Evolutionary conservation across 2,888 invertebrate species (phyloP).

Genomic region (Tipula unca): DNA sequence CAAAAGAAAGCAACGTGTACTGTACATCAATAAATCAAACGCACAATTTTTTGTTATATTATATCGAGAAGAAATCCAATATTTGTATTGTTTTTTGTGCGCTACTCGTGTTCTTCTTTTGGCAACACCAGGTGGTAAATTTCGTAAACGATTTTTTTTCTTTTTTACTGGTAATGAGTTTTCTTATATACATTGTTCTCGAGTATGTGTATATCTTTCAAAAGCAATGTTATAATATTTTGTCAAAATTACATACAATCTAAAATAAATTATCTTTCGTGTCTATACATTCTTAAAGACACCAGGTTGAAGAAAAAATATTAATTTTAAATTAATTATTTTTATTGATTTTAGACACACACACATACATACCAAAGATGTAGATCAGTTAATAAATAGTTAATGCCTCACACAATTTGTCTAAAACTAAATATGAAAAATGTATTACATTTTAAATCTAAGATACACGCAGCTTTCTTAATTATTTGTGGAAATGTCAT

Average conservation of each 20-base stretch:
- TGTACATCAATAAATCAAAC: not conserved
- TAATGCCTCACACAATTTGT: too few species aligned
- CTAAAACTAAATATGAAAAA: not conserved
- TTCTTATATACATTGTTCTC: not conserved
- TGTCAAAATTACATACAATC: not conserved
- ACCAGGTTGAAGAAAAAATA: not conserved
- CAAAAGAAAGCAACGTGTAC: not conserved
- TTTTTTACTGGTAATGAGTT: not conserved
- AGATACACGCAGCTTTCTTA: not conserved
- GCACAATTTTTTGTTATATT: not conserved
- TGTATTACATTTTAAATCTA: not conserved
- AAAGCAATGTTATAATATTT: not conserved
- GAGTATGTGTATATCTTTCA: not conserved
- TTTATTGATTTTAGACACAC: not conserved
- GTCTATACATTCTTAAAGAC: not conserved
- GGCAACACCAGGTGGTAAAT: slow-evolving; percentile 14
- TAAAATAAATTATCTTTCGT: not conserved
- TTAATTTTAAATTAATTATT: not conserved
- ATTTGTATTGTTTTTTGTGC: not conserved
- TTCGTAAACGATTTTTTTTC: not conserved
- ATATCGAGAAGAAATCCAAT: not conserved
- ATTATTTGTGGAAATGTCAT: not conserved
- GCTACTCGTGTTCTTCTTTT: not conserved
- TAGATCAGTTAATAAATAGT: not conserved
- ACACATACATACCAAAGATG: not conserved